A percentile compares a stretch with the other conserved stretches of the same genome.
These are phyloP conservation scores for Blera fallax DNA, from an alignment of 2,888 invertebrate genomes.

Conservation along the genomic window DNA sequence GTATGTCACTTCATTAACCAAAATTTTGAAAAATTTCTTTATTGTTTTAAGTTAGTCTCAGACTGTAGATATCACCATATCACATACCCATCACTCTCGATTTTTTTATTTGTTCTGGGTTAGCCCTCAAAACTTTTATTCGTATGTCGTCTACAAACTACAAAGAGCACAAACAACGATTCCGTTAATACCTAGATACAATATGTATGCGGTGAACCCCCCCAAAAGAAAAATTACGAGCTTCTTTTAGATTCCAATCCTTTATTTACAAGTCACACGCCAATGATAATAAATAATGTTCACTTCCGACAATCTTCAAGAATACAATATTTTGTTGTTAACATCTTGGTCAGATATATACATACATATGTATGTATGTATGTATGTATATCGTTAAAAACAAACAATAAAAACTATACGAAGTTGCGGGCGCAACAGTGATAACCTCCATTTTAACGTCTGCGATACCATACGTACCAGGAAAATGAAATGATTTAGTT, in stretches of 20 bases:
- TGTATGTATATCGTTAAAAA: conserved; percentile 2
- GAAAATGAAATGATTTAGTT: conserved; percentile 28
- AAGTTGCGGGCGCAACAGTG: background rate
- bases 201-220: background rate
- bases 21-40: background rate
- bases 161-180: background rate
- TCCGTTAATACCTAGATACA: background rate
- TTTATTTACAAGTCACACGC: conserved; percentile 54
- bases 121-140: background rate
- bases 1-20: no score
- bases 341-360: background rate
- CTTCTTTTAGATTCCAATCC: conserved; percentile 37
- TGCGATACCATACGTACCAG: background rate
- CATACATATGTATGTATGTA: no score
- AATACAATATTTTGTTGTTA: conserved; percentile 23
- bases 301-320: conserved; percentile 43
- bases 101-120: conserved; percentile 23
- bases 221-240: conserved; percentile 22
- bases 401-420: background rate
- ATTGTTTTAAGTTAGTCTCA: background rate
- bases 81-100: background rate
- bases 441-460: background rate
- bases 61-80: background rate
- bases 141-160: conserved; percentile 15
- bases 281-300: conserved; percentile 48